phyloP scores from a whole-genome alignment of 92 coral and sea anemone genomes.

The Porites divaricata region DNA sequence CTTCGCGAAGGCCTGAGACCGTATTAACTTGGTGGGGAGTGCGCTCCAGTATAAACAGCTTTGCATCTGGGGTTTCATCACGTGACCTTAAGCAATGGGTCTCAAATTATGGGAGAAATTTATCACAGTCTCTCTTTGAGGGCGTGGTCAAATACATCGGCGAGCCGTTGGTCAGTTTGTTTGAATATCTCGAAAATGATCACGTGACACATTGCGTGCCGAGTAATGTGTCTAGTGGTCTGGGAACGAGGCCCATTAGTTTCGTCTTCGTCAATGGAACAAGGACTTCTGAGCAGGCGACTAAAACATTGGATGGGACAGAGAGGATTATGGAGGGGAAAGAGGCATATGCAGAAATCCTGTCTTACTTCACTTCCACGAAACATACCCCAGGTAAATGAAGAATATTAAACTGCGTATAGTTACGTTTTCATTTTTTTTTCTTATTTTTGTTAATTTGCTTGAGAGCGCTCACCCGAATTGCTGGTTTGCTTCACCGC shows the following conservation, averaged over 20 bases:
- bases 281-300: conserved; percentile 45
- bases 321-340: conserved; percentile 59
- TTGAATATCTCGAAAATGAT: conserved; percentile 53
- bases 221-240: conserved; percentile 53
- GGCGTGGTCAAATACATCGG: conserved; percentile 51
- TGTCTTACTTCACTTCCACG: conserved; percentile 62
- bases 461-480: too few relatives aligned
- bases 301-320: conserved; percentile 32
- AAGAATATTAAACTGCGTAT: neutral
- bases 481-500: too few relatives aligned
- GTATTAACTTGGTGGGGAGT: conserved; percentile 24
- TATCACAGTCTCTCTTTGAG: conserved; percentile 27
- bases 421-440: neutral
- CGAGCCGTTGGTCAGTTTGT: conserved; percentile 48
- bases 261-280: conserved; percentile 58
- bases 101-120: conserved; percentile 29
- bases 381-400: conserved; percentile 60
- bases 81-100: conserved; percentile 40
- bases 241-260: conserved; percentile 62
- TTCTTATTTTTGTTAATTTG: too few relatives aligned
- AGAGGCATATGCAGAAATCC: conserved; percentile 45
- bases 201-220: conserved; percentile 61
- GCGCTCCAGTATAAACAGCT: neutral
- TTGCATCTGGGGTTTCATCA: neutral
- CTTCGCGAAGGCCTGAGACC: neutral